These are phyloP conservation scores for Dolichotis patagonum DNA, from an alignment of 2,113 vertebrate species.

Conservation along the genomic window DNA sequence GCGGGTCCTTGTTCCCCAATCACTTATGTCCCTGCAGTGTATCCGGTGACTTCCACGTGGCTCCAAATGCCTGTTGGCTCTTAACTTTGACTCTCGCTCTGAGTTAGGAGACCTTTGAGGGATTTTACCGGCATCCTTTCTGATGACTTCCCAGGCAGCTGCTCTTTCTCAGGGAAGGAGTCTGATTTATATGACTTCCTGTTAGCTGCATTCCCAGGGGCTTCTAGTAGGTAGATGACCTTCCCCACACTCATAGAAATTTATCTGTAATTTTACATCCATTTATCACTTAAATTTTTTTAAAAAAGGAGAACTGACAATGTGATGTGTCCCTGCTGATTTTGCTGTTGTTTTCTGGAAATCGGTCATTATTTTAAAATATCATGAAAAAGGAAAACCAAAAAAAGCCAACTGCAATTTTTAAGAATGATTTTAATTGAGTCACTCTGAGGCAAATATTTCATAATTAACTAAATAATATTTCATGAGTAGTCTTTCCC, in stretches of 20 bases:
- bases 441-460: not conserved
- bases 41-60: not conserved
- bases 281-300: not conserved
- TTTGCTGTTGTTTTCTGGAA: conserved; percentile 25
- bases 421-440: not conserved
- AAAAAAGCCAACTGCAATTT: not conserved
- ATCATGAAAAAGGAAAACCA: not conserved
- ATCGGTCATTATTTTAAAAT: conserved; percentile 11
- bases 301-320: not conserved
- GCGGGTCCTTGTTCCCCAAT: not conserved
- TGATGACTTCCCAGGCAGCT: not conserved
- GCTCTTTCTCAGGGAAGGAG: not conserved
- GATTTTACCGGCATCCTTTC: not conserved
- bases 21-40: too few relatives aligned
- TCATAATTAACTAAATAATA: not conserved
- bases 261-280: not conserved
- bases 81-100: not conserved
- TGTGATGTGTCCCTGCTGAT: not conserved
- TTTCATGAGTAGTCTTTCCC: not conserved
- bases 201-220: not conserved
- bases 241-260: not conserved
- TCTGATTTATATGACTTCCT: not conserved
- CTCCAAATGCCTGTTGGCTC: not conserved
- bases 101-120: not conserved
- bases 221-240: not conserved